A percentile compares a stretch with the other conserved stretches of the same genome.
Evolutionary conservation across 2,113 vertebrate species (phyloP).

Genomic region (Thalassarche chlororhynchos): DNA sequence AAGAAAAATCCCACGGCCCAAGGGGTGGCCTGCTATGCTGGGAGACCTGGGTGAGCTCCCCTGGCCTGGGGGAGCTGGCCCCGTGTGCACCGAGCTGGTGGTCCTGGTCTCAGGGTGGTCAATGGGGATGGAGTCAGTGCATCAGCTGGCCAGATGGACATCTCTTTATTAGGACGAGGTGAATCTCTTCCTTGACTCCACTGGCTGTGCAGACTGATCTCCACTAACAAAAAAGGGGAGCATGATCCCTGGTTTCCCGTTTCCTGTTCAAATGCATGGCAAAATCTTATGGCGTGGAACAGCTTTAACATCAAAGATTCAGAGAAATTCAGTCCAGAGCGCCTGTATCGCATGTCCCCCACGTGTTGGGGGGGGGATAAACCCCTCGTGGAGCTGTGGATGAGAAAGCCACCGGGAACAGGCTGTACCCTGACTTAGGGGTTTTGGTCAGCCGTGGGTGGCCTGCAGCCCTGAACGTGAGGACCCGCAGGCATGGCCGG

Average conservation of each 20-base stretch:
- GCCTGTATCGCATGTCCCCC: accelerated
- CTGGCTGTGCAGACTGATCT: neutral
- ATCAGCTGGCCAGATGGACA: neutral
- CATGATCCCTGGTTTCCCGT: neutral
- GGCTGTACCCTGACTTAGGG: neutral
- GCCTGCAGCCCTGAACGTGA: neutral
- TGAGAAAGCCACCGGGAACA: neutral
- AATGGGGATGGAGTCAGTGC: neutral
- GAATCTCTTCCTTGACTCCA: neutral
- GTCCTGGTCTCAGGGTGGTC: neutral
- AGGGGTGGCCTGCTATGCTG: neutral
- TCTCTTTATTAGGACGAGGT: neutral
- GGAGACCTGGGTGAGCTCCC: neutral
- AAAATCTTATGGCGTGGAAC: neutral
- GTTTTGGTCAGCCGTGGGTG: neutral
- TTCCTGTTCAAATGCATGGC: neutral
- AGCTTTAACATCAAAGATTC: accelerated
- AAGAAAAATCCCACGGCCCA: neutral
- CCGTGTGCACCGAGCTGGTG: neutral
- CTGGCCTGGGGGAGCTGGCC: neutral
- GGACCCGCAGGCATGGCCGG: accelerated
- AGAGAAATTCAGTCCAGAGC: neutral
- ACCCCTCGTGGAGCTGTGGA: neutral
- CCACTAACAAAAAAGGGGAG: neutral
- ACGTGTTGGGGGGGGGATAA: neutral